Percentiles rank a stretch among this genome's conserved stretches.
Conservation (phyloP, 2,113 vertebrate genomes). For the Brachirus orientalis region DNA sequence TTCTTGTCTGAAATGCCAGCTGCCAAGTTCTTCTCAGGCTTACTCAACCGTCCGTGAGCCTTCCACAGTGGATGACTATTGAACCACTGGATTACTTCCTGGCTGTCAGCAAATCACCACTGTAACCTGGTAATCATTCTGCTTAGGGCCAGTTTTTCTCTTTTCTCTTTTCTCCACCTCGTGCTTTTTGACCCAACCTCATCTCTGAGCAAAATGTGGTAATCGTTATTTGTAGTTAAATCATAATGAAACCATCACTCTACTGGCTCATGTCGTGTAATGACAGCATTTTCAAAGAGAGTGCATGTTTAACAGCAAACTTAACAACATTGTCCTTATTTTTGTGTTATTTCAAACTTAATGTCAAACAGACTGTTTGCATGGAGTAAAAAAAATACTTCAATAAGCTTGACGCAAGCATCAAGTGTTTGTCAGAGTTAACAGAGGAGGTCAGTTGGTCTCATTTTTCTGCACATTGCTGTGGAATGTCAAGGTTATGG, state of each 20-base stretch:
- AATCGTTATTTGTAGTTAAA: conserved; percentile 5
- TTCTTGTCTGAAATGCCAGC: conserved; percentile 13
- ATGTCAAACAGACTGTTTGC: conserved; percentile 3
- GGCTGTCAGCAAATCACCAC: conserved; percentile 10
- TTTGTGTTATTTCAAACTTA: neutral
- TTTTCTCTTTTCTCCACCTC: neutral
- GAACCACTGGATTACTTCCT: conserved; percentile 28
- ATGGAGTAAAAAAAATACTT: neutral
- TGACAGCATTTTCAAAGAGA: neutral
- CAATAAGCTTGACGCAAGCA: neutral
- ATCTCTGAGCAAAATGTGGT: conserved; percentile 4
- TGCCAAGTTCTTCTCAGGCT: conserved; percentile 14
- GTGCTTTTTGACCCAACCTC: neutral
- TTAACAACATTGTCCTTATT: neutral
- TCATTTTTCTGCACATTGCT: neutral
- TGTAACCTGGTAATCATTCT: conserved; percentile 21
- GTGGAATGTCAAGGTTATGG: no score
- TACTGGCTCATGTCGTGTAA: neutral
- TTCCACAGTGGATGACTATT: conserved; percentile 7
- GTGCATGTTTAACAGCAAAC: neutral
- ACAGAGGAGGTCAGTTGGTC: neutral
- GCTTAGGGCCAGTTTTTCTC: neutral
- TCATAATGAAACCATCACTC: neutral
- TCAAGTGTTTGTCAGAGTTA: neutral
- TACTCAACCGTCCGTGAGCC: conserved; percentile 6